A percentile compares a stretch with the other conserved stretches of the same genome.
Evolutionary conservation across 2,113 vertebrate species (phyloP).

Genomic region (Callipepla squamata): DNA sequence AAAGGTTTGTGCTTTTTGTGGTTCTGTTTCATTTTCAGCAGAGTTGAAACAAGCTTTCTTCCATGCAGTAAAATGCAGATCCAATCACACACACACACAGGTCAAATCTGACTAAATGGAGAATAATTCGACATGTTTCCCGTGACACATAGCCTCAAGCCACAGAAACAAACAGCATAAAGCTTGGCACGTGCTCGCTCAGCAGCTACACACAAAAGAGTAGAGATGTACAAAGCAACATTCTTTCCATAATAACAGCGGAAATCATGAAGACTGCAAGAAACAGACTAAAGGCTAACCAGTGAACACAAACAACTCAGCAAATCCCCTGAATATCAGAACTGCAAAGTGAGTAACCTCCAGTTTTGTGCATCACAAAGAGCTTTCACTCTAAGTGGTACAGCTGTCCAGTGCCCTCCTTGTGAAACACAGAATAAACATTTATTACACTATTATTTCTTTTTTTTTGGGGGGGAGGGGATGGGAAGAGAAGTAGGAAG

Average conservation of each 20-base stretch:
- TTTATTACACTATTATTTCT: neutral
- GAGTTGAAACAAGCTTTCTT: neutral
- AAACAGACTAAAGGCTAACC: neutral
- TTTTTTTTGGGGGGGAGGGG: accelerated
- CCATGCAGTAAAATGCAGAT: neutral
- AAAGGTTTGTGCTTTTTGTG: neutral
- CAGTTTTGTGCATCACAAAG: neutral
- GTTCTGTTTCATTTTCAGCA: neutral
- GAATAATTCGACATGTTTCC: neutral
- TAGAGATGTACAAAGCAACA: neutral
- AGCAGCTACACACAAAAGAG: neutral
- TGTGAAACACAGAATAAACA: neutral
- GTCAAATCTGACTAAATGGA: neutral
- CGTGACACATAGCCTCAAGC: neutral
- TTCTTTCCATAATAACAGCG: neutral
- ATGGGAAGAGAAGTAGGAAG: no score
- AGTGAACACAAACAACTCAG: neutral
- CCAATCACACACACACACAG: neutral
- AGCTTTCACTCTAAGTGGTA: neutral
- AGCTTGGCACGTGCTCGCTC: neutral
- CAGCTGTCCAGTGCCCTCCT: neutral
- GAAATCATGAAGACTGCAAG: neutral
- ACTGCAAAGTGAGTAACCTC: neutral
- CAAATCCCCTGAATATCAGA: neutral
- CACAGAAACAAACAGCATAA: neutral